Base-by-base conservation (phyloP, 2,888 invertebrate genomes). In the Agriopis leucophaearia region DNA sequence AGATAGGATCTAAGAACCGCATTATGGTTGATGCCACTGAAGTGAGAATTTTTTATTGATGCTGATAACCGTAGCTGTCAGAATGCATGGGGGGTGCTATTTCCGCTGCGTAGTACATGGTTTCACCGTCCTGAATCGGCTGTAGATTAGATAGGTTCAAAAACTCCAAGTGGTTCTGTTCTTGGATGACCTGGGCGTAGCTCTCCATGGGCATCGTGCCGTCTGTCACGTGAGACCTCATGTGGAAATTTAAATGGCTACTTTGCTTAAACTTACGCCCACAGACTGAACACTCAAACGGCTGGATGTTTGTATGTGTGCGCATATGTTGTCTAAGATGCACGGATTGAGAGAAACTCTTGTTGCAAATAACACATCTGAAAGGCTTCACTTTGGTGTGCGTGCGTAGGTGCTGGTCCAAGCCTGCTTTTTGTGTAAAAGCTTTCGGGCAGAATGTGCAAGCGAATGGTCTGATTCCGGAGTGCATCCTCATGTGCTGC, bases 321-420 rank as follows among this genome's bases (percentile, higher is more conserved):
- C 94, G 82, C 94, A 94, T 94, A 75, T 94, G 94, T 74, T 94
- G 94, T 1, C 90, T 82, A 44, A 94, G 81, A 68, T 94, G 94
- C 1, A 94, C 93, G 0, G 94, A 93, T 66, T 94, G 94, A 0
- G 94, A 93, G 74, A 94, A 94, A 55, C 89, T 87, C 69, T 92
- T 93, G 69, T 82, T 84, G 70, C 94, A 94, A 66, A 94, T 87
- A 0, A 94, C 89, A 73, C 94, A 94, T 66, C 87, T 89, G 70
- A 92, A 94, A 0, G 94, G 94, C 60, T 94, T 93, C 36, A 92
- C 85, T 78, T 94, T 93, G 0, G 93, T 93, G 63, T 94, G 94
- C 1, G 91, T 94, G 8, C 94, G 91, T 3, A 94, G 79, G 72
- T 94, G 94, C 70, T 94, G 94, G 61, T 94, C 94, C 44, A 94